These are phyloP conservation scores for Gephyroberyx darwinii DNA, from an alignment of 2,797 vertebrate genomes.

Conservation along the genomic window DNA sequence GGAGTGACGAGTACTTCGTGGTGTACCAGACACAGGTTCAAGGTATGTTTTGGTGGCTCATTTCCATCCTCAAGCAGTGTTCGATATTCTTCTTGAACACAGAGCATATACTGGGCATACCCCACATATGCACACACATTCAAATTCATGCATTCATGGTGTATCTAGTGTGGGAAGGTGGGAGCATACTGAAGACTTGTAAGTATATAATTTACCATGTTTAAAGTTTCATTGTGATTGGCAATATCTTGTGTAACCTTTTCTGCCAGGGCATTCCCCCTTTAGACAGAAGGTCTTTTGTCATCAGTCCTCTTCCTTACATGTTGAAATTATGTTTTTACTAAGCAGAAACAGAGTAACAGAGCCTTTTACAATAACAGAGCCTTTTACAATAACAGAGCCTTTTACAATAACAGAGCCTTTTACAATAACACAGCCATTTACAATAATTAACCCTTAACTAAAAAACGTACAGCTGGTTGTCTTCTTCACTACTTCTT, in stretches of 20 bases:
- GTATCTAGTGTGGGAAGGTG: not conserved
- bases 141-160: not conserved
- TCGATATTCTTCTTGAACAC: not conserved
- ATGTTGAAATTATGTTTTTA: not conserved
- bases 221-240: not conserved
- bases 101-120: too few relatives aligned
- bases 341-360: conserved; percentile 15
- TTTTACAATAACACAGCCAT: too few relatives aligned
- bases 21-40: conserved; percentile 98
- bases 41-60: conserved; percentile 80
- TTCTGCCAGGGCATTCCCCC: not conserved
- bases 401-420: too few relatives aligned
- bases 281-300: not conserved
- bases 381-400: too few relatives aligned
- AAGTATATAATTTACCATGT: not conserved
- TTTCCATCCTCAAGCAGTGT: not conserved
- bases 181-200: not conserved
- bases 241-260: conserved; percentile 20
- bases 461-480: too few relatives aligned
- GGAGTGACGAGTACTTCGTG: conserved; percentile 89
- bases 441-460: too few relatives aligned
- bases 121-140: not conserved
- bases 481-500: too few relatives aligned
- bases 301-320: not conserved
- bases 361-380: not conserved